Conservation (phyloP, 2,113 vertebrate genomes). For the Chamaetylas fuelleborni region DNA sequence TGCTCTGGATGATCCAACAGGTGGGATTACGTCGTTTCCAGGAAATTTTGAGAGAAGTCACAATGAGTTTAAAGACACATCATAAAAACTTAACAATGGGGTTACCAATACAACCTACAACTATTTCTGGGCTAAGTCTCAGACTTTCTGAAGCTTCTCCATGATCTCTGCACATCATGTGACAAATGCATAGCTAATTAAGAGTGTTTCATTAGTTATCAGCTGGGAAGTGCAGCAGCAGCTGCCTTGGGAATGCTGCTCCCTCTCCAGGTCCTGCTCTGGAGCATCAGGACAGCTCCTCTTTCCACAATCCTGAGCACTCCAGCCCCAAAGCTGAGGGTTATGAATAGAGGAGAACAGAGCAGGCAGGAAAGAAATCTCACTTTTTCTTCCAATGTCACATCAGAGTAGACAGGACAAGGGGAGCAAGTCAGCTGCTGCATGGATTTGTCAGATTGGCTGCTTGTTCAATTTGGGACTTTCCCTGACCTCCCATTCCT, state of each 20-base stretch:
- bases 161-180: not conserved
- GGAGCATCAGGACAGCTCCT: accelerated
- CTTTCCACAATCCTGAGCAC: not conserved
- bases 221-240: not conserved
- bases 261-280: not conserved
- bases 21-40: not conserved
- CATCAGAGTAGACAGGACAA: not conserved
- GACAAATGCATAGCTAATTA: not conserved
- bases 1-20: not conserved
- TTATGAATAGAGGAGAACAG: not conserved
- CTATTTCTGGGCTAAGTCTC: not conserved
- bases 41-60: not conserved
- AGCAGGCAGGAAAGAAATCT: not conserved
- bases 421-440: not conserved
- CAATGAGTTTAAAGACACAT: not conserved
- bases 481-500: not conserved
- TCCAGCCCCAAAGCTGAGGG: not conserved
- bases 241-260: not conserved
- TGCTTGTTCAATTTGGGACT: not conserved
- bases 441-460: not conserved
- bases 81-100: not conserved
- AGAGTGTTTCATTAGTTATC: not conserved
- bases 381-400: not conserved
- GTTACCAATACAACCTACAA: not conserved
- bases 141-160: not conserved